Base-by-base conservation (phyloP, 2,113 vertebrate genomes). In the Ceyx melanurus region DNA sequence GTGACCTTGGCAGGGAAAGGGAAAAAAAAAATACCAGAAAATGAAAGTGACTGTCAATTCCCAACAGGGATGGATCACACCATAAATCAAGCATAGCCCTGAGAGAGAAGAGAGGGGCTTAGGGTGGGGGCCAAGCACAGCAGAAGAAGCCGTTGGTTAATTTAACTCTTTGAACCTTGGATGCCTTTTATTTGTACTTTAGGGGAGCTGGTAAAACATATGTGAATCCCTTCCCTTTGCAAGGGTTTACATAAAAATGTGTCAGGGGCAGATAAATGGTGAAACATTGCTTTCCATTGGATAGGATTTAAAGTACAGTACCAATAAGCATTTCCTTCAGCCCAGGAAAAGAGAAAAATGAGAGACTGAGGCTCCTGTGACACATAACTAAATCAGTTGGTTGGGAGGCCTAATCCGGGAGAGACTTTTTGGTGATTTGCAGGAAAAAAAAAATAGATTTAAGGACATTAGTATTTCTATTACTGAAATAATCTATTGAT, bases 41-140 rank as follows among this genome's bases (percentile, higher is more conserved):
- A 98, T 98, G 98, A 99, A 98, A 98, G 98, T 97, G 97, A 98
- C 97, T 98, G 98, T 98, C 98, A 98, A 97, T 97, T 98, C 98
- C 97, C 98, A 96, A 96, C 98, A 97, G 98, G 98, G 98, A 98
- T 97, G 95, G 97, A 98, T 98, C 97, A 97, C 96, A 97, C 98
- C 95, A 98, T 99, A 98, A 98, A 98, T 99, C 98, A 98, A 94
- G 95, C 93, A 84, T 68, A 93, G 97, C 91, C 92, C 90, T 50
- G 96, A 91, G 90, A 95, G 96, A 87, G 86, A 29, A 68, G 87
- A 85, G 92, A 92, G 94, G 90, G 77, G 89, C 71, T 64, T 23
- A 37, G 88, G 80, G 73, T 79, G 86, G 82, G 94, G 89, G 95
- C 74, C 8, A n/a, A 75, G 74, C 31, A 4, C 2, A 0, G 62